These are phyloP conservation scores for Lepisosteus osseus DNA, from an alignment of 2,113 vertebrate genomes.

Conservation along the genomic window DNA sequence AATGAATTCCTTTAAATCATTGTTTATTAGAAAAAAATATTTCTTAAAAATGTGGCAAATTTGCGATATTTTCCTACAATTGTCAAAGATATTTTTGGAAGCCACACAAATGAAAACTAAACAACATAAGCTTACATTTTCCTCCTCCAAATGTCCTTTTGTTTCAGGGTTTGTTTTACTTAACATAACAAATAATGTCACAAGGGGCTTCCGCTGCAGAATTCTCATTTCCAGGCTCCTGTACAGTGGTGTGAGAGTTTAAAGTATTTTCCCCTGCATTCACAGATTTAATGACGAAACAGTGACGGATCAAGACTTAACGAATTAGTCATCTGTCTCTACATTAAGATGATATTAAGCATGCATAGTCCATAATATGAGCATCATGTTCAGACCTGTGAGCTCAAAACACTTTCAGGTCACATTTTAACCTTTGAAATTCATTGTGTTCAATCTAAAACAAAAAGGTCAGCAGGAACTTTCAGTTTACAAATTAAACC, in stretches of 20 bases:
- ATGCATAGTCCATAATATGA: conserved; percentile 19
- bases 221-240: conserved; percentile 9
- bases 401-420: conserved; percentile 5
- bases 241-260: conserved; percentile 14
- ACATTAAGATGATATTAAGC: conserved; percentile 29
- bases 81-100: no score
- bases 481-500: conserved; percentile 44
- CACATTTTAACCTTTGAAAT: conserved; percentile 28
- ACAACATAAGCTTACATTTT: no score
- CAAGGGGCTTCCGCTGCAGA: not conserved
- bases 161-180: not conserved
- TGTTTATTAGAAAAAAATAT: no score
- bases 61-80: no score
- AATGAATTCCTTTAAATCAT: no score
- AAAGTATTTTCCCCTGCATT: conserved; percentile 23
- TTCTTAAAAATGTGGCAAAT: no score
- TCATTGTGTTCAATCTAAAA: conserved; percentile 30
- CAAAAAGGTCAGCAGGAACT: conserved; percentile 30
- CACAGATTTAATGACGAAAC: conserved; percentile 30
- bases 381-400: conserved; percentile 11
- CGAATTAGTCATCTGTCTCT: conserved; percentile 26
- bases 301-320: conserved; percentile 4
- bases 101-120: no score
- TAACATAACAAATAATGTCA: conserved; percentile 10
- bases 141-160: no score